phyloP scores from a whole-genome alignment of 2,888 invertebrate species.

The Drosophila sordidula region DNA sequence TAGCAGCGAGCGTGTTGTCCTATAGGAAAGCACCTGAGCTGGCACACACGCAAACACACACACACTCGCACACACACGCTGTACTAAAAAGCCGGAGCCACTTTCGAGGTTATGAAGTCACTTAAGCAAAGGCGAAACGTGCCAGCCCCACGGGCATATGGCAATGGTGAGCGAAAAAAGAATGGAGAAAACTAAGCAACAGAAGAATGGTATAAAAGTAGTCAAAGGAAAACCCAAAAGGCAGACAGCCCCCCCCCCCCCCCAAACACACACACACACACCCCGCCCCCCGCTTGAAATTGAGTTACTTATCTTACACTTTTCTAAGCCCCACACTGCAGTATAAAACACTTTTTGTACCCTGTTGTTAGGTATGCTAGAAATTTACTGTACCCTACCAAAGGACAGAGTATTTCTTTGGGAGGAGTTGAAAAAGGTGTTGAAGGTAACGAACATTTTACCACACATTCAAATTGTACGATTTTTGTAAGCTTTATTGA shows the following conservation, averaged over 20 bases:
- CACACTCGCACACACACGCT: slow-evolving; percentile 1
- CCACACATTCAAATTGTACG: not conserved
- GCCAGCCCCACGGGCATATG: slow-evolving; percentile 44
- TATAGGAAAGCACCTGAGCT: slow-evolving; percentile 40
- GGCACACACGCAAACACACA: slow-evolving; percentile 5
- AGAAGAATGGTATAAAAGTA: slow-evolving; percentile 46
- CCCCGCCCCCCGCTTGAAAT: slow-evolving; percentile 29
- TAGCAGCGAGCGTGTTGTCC: slow-evolving; percentile 22
- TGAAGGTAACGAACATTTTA: not conserved
- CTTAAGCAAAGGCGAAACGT: slow-evolving; percentile 63
- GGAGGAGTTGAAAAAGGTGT: not conserved
- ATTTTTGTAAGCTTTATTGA: no score
- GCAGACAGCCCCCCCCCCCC: no score
- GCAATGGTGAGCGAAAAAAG: slow-evolving; percentile 36
- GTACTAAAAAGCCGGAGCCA: slow-evolving; percentile 44
- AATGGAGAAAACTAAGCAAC: slow-evolving; percentile 48
- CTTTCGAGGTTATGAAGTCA: slow-evolving; percentile 71
- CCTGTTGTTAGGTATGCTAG: slow-evolving; percentile 20
- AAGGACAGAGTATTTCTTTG: not conserved
- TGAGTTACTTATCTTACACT: slow-evolving; percentile 65
- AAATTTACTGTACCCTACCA: slow-evolving; percentile 31
- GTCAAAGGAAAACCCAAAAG: slow-evolving; percentile 50
- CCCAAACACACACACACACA: slow-evolving; percentile 18
- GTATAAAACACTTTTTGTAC: slow-evolving; percentile 13
- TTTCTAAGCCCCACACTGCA: slow-evolving; percentile 33